These are phyloP conservation scores for Epicampocera succincta DNA, from an alignment of 2,888 invertebrate species.

Conservation along the genomic window DNA sequence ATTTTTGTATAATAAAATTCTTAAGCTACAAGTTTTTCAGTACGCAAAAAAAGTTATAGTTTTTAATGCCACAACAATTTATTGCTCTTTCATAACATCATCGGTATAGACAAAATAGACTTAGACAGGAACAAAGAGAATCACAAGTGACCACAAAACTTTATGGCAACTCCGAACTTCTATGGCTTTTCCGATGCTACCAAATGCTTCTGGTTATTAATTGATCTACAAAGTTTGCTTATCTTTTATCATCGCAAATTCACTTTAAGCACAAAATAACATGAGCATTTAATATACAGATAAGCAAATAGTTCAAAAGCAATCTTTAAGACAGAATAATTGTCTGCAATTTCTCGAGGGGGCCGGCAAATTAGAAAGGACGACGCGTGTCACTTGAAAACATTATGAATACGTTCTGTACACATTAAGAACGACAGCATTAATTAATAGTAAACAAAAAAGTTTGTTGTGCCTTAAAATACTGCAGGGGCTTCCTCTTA, in stretches of 20 bases:
- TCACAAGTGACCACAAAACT: not conserved
- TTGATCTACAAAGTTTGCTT: not conserved
- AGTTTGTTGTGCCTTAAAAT: constrained; percentile 47
- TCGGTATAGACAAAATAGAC: too few species aligned
- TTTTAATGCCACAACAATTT: too few species aligned
- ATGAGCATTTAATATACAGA: not conserved
- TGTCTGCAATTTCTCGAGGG: not conserved
- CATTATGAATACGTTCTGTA: not conserved
- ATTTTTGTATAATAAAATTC: too few species aligned
- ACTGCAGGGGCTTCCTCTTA: not conserved
- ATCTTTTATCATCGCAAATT: not conserved
- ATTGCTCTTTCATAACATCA: too few species aligned
- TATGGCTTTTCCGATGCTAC: not conserved
- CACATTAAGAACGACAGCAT: constrained; percentile 54
- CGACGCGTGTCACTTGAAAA: constrained; percentile 10
- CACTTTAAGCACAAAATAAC: not conserved
- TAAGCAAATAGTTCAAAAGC: constrained; percentile 5
- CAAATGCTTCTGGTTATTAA: constrained; percentile 1
- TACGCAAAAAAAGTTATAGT: too few species aligned
- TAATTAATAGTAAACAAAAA: constrained; percentile 65
- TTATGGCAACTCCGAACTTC: not conserved
- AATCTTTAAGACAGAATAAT: constrained; percentile 8
- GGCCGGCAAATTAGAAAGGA: constrained; percentile 6
- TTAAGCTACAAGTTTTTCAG: too few species aligned
- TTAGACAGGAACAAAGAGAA: too few species aligned